Base-by-base conservation (phyloP, 1,140 invertebrate species). In the Hylyphantes graminicola region DNA sequence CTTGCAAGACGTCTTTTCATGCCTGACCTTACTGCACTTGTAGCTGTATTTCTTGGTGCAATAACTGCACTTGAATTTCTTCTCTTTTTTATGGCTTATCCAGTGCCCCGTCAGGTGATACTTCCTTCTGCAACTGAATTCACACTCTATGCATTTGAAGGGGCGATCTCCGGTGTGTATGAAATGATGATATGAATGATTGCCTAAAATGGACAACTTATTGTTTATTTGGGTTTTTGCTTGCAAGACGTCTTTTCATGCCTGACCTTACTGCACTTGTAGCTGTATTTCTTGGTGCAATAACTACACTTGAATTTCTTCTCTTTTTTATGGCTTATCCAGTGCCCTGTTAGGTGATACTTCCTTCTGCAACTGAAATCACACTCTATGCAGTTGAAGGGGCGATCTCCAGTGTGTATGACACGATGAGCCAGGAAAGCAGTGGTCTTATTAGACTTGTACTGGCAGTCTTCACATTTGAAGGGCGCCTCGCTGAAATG, bases 71-170 rank as follows among this genome's bases (percentile, higher is more conserved):
- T 53, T 7, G 17, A 77, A 77, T 21, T 64, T 61, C 61, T 77
- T 77, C 8, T 65, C 50, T 21, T 48, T 53, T 9, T 59, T 53
- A 54, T 77, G 75, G 1, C 57, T 77, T 8, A 77, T 54, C 75
- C 64, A 65, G 21, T 77, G 75, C 6, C 75, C 75, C 67, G 64
- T 77, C 48, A 77, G n/a, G 10, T 77, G 75, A 55, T 77, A 77
- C 9, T 77, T 77, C 11, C 75, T 77, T 55, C 67, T 77, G 63
- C 75, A 77, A 13, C 48, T 65, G 50, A 65, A 77, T 0, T 48
- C 0, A 35, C 75, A 77, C 8, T 65, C 13, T 5, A 50, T 64
- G 48, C 75, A 77, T 17, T 54, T 65, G 15, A 65, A 77, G 5
- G 21, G 50, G 13, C 75, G 75, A 65, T 64, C 61, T 50, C 61